A percentile compares a stretch with the other conserved stretches of the same genome.
phyloP scores from a whole-genome alignment of 1,140 invertebrate genomes.

The Lasioglossum baleicum region DNA sequence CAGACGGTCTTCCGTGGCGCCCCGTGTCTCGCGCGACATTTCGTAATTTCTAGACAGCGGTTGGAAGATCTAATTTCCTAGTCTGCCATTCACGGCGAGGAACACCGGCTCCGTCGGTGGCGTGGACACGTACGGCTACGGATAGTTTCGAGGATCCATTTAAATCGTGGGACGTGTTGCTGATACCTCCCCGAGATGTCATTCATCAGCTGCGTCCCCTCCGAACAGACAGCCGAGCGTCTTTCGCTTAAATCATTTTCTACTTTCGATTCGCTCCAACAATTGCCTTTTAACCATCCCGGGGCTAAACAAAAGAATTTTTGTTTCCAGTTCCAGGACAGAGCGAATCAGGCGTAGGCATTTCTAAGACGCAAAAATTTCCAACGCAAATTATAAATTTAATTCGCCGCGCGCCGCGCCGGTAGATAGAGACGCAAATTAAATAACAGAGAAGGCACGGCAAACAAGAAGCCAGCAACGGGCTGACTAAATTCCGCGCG shows the following conservation, averaged over 20 bases:
- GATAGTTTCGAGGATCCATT: slow-evolving; percentile 62
- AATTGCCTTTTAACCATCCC: too few species aligned
- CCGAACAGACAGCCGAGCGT: background rate
- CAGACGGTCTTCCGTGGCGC: slow-evolving; percentile 22
- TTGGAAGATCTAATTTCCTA: slow-evolving; percentile 70
- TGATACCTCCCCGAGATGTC: slow-evolving; percentile 57
- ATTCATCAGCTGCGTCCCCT: slow-evolving; percentile 16
- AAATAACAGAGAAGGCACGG: background rate
- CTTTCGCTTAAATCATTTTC: slow-evolving; percentile 13
- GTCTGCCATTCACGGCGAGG: slow-evolving; percentile 59
- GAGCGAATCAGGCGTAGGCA: background rate
- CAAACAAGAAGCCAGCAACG: background rate
- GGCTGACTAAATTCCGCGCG: slow-evolving; percentile 5
- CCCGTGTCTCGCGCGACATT: slow-evolving; percentile 59
- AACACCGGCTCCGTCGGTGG: slow-evolving; percentile 44
- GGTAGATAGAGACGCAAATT: background rate
- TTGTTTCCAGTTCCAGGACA: background rate
- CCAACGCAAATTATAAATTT: slow-evolving; percentile 4
- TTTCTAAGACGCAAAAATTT: background rate
- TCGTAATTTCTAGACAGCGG: slow-evolving; percentile 68
- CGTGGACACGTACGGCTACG: slow-evolving; percentile 59
- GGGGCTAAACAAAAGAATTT: background rate
- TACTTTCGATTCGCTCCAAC: slow-evolving; percentile 16
- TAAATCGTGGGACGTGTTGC: slow-evolving; percentile 53
- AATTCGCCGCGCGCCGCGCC: background rate